Percentiles rank a stretch among this genome's conserved stretches.
These are phyloP conservation scores for Leptinotarsa lineolata DNA, from an alignment of 1,140 invertebrate species.

Conservation along the genomic window DNA sequence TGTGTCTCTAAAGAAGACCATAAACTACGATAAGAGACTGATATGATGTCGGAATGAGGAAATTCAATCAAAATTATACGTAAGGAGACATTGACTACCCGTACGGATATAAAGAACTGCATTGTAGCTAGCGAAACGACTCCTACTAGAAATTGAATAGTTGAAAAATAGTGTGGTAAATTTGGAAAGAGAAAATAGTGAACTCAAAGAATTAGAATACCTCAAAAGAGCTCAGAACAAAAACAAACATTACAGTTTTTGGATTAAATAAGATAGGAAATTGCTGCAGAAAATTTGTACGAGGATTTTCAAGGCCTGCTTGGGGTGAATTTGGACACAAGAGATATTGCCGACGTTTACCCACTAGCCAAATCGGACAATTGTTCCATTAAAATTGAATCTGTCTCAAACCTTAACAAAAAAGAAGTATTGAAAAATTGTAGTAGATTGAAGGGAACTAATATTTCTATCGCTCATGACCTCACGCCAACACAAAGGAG, in stretches of 20 bases:
- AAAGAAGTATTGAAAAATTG: conserved; percentile 10
- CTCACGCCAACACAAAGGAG: conserved; percentile 1
- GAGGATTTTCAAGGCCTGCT: too few species aligned
- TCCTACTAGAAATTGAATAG: background rate
- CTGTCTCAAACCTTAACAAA: background rate
- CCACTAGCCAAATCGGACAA: too few species aligned
- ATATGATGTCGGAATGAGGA: background rate
- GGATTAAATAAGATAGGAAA: too few species aligned
- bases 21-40: background rate
- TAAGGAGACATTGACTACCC: too few species aligned
- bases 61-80: background rate
- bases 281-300: too few species aligned
- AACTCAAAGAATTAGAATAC: conserved; percentile 16
- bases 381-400: background rate
- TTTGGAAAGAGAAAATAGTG: conserved; percentile 12
- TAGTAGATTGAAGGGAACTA: conserved; percentile 1
- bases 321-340: too few species aligned
- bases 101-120: conserved; percentile 8
- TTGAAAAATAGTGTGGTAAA: conserved; percentile 11
- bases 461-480: conserved; percentile 14
- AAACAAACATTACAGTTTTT: background rate
- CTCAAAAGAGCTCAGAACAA: conserved; percentile 4
- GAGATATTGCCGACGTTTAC: too few species aligned
- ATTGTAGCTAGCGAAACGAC: conserved; percentile 8
- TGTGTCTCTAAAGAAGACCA: too few species aligned